Base-by-base conservation (phyloP, 2,797 vertebrate genomes). In the Enteromius thamalakanensis region DNA sequence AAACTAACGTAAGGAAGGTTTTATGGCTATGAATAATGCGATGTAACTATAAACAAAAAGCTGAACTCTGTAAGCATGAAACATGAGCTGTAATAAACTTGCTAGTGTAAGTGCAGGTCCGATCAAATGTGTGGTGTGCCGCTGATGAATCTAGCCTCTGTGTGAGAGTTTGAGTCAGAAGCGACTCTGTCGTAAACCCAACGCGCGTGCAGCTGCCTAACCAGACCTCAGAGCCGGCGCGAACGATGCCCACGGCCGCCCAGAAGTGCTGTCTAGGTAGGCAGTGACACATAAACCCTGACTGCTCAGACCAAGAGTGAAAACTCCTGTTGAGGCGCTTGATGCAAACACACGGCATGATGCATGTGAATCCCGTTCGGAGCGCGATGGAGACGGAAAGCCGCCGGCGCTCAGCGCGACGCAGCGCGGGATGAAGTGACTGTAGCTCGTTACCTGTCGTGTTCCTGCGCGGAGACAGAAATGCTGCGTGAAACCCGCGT, bases 381-480 rank as follows among this genome's bases (percentile, higher is more conserved):
- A 60, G 53, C 72, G 32, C 10, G 5, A 71, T 19, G 17, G 45
- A 49, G 23, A 51, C 12, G 42, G 69, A 71, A 47, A 47, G 55
- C 67, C 21, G 40, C n/a, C 19, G 68, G 23, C 68, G 68, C 42
- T n/a, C 69, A 15, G 1, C 26, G 42, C 15, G 69, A 45, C 53
- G 11, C 32, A 8, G 32, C 53, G 10, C 60, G 12, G 76, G 32
- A 34, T 21, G 3, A 29, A 45, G 76, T 49, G 76, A 62, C 8
- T 7, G 60, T 62, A n/a, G 75, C 32, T 62, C 72, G 47, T 78
- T 94, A 95, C 94, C 94, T 94, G 92, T 88, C 88, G 69, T 92
- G 87, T 88, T 91, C 88, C 88, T 67, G 79, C 64, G 71, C 47
- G n/a, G 83, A 85, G 89, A 90, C 86, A 83, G 67, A 87, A 85